Conservation (phyloP, 2,797 vertebrate genomes). For the Diglossa cyanea region DNA sequence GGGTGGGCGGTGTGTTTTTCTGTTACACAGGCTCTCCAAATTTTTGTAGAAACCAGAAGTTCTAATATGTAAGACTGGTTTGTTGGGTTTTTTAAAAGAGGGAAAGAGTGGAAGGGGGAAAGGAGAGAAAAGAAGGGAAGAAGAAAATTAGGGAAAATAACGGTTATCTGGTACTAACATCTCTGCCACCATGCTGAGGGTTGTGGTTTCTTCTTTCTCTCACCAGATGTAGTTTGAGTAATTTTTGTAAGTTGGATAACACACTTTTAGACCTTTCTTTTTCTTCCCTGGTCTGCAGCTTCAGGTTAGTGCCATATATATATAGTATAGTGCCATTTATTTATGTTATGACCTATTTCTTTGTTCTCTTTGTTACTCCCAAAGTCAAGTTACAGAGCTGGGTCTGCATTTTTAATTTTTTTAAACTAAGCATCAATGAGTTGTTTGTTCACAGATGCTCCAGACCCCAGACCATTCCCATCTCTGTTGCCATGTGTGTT, state of each 20-base stretch:
- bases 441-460: neutral
- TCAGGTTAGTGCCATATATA: too few species aligned
- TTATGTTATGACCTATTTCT: neutral
- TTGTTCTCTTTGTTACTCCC: neutral
- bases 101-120: neutral
- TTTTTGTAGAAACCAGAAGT: neutral
- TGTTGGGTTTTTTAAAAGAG: neutral
- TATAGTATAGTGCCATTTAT: neutral
- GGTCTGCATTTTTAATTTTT: neutral
- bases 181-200: accelerated
- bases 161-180: too few species aligned
- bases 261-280: neutral
- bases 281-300: neutral
- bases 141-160: neutral
- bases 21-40: neutral
- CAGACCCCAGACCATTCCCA: neutral
- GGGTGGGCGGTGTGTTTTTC: too few species aligned
- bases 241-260: neutral
- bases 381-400: neutral
- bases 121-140: neutral
- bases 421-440: neutral
- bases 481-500: neutral
- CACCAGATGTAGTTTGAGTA: neutral
- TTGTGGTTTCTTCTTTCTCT: neutral
- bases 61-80: neutral